A percentile compares a stretch with the other conserved stretches of the same genome.
phyloP scores from a whole-genome alignment of 92 coral and sea anemone species.

The Palythoa grandiflora region DNA sequence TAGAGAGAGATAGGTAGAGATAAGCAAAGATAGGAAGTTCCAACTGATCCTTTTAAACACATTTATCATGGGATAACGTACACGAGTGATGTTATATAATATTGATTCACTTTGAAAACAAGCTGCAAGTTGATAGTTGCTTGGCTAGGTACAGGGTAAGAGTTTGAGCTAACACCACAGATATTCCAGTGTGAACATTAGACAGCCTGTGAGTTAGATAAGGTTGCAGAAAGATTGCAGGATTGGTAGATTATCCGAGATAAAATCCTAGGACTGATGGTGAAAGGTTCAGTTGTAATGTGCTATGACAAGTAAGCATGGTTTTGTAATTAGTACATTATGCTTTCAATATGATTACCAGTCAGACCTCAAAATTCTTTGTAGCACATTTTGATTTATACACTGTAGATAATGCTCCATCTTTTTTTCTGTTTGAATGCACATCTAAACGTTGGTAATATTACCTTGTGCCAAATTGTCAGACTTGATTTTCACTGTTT shows the following conservation, averaged over 20 bases:
- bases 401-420: background rate
- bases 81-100: no score
- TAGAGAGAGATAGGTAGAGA: no score
- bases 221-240: conserved; percentile 7
- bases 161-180: conserved; percentile 12
- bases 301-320: conserved; percentile 2
- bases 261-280: conserved; percentile 2
- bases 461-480: no score
- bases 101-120: background rate
- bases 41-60: no score
- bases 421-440: background rate
- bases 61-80: no score
- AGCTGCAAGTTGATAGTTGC: background rate
- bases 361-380: background rate
- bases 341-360: background rate
- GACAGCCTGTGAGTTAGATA: background rate
- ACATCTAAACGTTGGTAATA: no score
- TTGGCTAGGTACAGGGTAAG: background rate
- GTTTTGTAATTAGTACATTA: conserved; percentile 1
- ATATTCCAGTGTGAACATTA: conserved; percentile 2
- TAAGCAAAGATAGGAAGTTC: no score
- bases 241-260: conserved; percentile 1
- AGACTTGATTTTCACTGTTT: no score
- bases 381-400: background rate
- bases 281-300: background rate